Evolutionary conservation across 1,140 invertebrate species (phyloP).

Genomic region (Aphaenogaster floridana): DNA sequence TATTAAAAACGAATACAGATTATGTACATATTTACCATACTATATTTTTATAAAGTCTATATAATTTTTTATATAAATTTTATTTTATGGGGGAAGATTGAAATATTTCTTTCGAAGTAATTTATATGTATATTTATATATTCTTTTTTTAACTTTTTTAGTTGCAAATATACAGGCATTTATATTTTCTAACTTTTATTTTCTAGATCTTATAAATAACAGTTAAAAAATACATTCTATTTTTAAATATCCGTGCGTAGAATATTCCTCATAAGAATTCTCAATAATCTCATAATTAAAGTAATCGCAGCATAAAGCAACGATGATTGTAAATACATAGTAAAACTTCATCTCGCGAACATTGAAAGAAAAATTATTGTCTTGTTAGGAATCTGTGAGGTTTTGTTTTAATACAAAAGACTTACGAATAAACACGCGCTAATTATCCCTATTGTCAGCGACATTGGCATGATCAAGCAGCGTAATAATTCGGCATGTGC

Average conservation of each 20-base stretch:
- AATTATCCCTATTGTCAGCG: not conserved
- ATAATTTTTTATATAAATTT: not conserved
- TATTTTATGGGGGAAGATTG: too few species aligned
- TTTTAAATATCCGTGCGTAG: not conserved
- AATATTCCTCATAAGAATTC: not conserved
- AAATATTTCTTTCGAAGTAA: not conserved
- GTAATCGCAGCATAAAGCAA: not conserved
- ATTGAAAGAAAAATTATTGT: not conserved
- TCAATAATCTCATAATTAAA: not conserved
- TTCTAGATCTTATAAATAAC: not conserved
- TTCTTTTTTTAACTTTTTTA: not conserved
- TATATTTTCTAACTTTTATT: not conserved
- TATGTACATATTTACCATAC: not conserved
- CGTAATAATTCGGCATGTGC: conserved; percentile 20
- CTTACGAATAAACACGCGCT: not conserved
- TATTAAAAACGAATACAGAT: not conserved
- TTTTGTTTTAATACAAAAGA: not conserved
- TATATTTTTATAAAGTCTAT: not conserved
- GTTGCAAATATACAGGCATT: not conserved
- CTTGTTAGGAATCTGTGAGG: not conserved
- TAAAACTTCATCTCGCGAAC: not conserved
- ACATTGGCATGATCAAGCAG: not conserved
- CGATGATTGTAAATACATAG: not conserved
- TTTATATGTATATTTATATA: not conserved
- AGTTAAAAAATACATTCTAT: not conserved